Conservation (phyloP, 2,888 invertebrate species). For the Slavum lentiscoides region DNA sequence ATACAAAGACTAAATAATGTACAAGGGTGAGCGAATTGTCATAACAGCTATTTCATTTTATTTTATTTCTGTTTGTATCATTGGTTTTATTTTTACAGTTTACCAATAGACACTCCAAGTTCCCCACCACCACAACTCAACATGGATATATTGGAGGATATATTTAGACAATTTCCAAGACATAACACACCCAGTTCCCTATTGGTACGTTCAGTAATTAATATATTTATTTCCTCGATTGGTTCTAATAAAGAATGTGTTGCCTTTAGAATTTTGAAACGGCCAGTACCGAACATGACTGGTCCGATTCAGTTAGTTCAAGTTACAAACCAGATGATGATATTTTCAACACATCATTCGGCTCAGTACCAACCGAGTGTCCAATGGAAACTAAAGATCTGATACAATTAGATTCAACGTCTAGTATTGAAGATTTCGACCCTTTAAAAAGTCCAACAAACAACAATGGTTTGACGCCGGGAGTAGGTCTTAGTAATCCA, state of each 20-base stretch:
- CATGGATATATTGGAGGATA: conserved; percentile 71
- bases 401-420: conserved; percentile 70
- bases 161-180: conserved; percentile 59
- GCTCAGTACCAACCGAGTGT: conserved; percentile 18
- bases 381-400: conserved; percentile 63
- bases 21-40: conserved; percentile 20
- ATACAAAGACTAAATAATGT: conserved; percentile 24
- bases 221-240: background rate
- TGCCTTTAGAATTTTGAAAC: conserved; percentile 31
- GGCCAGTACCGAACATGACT: conserved; percentile 1
- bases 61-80: conserved; percentile 57
- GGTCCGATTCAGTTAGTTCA: conserved; percentile 16
- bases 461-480: conserved; percentile 52
- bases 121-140: conserved; percentile 62
- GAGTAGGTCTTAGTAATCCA: conserved; percentile 63
- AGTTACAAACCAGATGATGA: conserved; percentile 23
- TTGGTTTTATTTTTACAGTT: conserved; percentile 54
- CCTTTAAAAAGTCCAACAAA: conserved; percentile 65
- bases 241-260: conserved; percentile 12
- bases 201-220: conserved; percentile 24
- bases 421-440: conserved; percentile 71
- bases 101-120: conserved; percentile 58
- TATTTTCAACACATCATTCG: conserved; percentile 14
- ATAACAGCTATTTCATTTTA: background rate
- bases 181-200: conserved; percentile 36